Evolutionary conservation across 2,797 vertebrate genomes (phyloP).

Genomic region (Atherinosoma microstoma): DNA sequence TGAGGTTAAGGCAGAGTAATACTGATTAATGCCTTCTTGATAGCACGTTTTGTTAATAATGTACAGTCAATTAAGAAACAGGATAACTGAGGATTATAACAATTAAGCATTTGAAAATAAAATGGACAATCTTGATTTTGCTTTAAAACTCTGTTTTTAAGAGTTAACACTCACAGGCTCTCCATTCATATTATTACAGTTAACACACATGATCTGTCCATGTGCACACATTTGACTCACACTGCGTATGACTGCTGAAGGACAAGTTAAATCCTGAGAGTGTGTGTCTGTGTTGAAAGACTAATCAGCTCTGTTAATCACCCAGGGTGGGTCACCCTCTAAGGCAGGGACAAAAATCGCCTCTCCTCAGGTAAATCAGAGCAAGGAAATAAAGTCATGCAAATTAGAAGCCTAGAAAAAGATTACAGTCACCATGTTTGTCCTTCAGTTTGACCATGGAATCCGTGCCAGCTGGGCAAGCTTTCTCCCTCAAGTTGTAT

Average conservation of each 20-base stretch:
- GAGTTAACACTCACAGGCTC: conserved; percentile 7
- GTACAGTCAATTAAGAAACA: conserved; percentile 70
- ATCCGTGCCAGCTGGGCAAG: conserved; percentile 66
- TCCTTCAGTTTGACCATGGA: conserved; percentile 82
- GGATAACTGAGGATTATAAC: conserved; percentile 59
- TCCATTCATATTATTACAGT: conserved; percentile 18
- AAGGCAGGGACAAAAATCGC: conserved; percentile 60
- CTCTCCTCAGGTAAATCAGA: conserved; percentile 75
- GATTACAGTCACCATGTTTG: conserved; percentile 64
- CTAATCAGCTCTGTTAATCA: conserved; percentile 78
- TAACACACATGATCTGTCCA: conserved; percentile 7
- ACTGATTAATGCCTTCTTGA: conserved; percentile 75
- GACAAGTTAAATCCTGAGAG: conserved; percentile 38
- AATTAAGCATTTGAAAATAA: conserved; percentile 65
- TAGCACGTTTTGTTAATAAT: conserved; percentile 69
- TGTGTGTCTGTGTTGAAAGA: conserved; percentile 48
- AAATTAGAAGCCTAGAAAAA: conserved; percentile 74
- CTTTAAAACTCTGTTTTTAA: neutral
- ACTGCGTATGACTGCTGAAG: conserved; percentile 43
- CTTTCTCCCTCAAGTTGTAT: conserved; percentile 70
- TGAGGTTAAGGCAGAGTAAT: conserved; percentile 78
- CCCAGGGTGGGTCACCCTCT: conserved; percentile 63
- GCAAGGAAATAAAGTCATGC: conserved; percentile 69
- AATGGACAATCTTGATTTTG: conserved; percentile 53
- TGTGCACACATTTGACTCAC: conserved; percentile 9